Evolutionary conservation across 2,797 vertebrate species (phyloP).

Genomic region (Oryzias sinensis): DNA sequence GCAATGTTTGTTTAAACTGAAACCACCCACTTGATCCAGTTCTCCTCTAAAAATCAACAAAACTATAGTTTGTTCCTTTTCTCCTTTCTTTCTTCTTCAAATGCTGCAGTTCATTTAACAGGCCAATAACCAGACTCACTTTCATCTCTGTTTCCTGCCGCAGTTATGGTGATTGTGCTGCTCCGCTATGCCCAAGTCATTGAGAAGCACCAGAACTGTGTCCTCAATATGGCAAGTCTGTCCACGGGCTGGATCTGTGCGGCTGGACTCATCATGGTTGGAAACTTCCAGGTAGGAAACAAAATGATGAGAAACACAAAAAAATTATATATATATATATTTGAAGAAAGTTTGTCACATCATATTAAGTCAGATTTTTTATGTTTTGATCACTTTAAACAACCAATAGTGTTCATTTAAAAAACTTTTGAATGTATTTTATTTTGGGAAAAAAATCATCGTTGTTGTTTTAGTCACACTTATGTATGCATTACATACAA

Average conservation of each 20-base stretch:
- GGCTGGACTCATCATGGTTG: conserved; percentile 88
- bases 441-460: too few relatives aligned
- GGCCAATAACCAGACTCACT: background rate
- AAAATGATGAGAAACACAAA: background rate
- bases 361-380: too few relatives aligned
- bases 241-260: conserved; percentile 88
- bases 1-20: conserved; percentile 25
- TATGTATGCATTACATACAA: too few relatives aligned
- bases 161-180: conserved; percentile 87
- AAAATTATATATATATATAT: too few relatives aligned
- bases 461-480: too few relatives aligned
- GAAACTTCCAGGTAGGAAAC: conserved; percentile 85
- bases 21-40: conserved; percentile 23
- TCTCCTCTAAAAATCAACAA: conserved; percentile 14
- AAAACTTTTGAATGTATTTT: too few relatives aligned
- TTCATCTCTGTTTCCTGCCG: conserved; percentile 1
- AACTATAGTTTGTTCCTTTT: background rate
- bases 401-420: too few relatives aligned
- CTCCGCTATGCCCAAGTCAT: conserved; percentile 86
- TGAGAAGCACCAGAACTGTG: conserved; percentile 84
- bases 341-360: too few relatives aligned
- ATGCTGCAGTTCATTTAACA: background rate
- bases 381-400: too few relatives aligned
- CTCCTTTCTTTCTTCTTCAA: background rate
- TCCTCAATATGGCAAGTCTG: conserved; percentile 87